These are phyloP conservation scores for Phylloscopus trochilus DNA, from an alignment of 2,113 vertebrate species.

Conservation along the genomic window DNA sequence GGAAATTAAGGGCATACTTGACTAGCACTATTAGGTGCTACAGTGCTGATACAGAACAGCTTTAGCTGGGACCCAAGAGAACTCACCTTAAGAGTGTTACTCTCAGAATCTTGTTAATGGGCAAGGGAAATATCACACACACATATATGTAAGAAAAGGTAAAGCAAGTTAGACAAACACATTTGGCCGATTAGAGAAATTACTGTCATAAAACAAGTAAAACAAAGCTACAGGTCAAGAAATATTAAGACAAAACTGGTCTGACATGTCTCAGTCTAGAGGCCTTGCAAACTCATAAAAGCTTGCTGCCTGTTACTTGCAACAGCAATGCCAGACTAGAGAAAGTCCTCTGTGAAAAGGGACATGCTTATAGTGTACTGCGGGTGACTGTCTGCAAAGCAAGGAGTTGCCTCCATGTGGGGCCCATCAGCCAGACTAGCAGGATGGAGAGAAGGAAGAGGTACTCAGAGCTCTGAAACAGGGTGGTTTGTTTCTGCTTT, in stretches of 20 bases:
- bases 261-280: not conserved
- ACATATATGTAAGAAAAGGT: not conserved
- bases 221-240: not conserved
- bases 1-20: fast-evolving
- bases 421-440: not conserved
- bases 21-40: not conserved
- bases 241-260: not conserved
- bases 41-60: not conserved
- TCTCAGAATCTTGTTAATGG: not conserved
- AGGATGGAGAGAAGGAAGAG: not conserved
- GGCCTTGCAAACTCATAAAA: not conserved
- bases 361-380: not conserved
- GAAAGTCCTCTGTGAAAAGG: not conserved
- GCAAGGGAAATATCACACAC: not conserved
- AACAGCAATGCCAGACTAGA: not conserved
- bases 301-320: not conserved
- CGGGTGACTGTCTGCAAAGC: not conserved
- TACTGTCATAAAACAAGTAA: not conserved
- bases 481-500: not conserved
- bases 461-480: not conserved
- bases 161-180: not conserved
- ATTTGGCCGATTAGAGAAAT: not conserved
- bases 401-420: not conserved
- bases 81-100: not conserved
- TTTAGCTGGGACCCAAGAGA: not conserved